These are phyloP conservation scores for Anabas testudineus DNA, from an alignment of 2,797 vertebrate species.

Conservation along the genomic window DNA sequence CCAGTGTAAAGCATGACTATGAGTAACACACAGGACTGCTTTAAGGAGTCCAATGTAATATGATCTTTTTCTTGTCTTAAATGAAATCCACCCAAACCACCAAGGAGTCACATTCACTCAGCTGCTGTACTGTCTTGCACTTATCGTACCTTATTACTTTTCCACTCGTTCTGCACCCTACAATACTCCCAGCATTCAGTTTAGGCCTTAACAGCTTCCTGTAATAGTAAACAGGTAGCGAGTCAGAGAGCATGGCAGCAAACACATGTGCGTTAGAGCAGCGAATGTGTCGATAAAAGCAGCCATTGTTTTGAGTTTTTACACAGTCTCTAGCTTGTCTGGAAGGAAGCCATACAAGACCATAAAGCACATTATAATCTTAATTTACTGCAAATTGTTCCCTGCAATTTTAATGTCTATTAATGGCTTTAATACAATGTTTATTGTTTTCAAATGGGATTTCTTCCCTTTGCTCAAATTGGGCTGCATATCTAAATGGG, in stretches of 20 bases:
- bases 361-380: slow-evolving; percentile 74
- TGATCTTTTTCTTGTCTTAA: slow-evolving; percentile 50
- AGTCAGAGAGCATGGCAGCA: slow-evolving; percentile 53
- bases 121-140: slow-evolving; percentile 28
- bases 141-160: slow-evolving; percentile 11
- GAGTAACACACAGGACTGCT: slow-evolving; percentile 49
- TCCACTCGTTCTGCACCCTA: slow-evolving; percentile 13
- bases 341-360: slow-evolving; percentile 63
- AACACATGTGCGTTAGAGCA: slow-evolving; percentile 49
- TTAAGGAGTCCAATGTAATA: slow-evolving; percentile 35
- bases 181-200: slow-evolving; percentile 40
- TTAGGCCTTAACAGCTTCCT: slow-evolving; percentile 49
- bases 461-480: slow-evolving; percentile 61
- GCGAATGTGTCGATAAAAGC: slow-evolving; percentile 60
- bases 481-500: slow-evolving; percentile 65
- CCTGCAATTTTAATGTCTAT: slow-evolving; percentile 72
- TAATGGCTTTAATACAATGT: slow-evolving; percentile 75
- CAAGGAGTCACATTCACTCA: slow-evolving; percentile 50
- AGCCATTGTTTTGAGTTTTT: slow-evolving; percentile 72
- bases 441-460: slow-evolving; percentile 77
- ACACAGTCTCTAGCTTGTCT: slow-evolving; percentile 60
- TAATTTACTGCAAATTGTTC: slow-evolving; percentile 78
- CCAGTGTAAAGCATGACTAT: slow-evolving; percentile 47
- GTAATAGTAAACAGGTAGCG: slow-evolving; percentile 63
- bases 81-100: slow-evolving; percentile 60